These are phyloP conservation scores for Siphlonurus alternatus DNA, from an alignment of 2,888 invertebrate species.

Conservation along the genomic window DNA sequence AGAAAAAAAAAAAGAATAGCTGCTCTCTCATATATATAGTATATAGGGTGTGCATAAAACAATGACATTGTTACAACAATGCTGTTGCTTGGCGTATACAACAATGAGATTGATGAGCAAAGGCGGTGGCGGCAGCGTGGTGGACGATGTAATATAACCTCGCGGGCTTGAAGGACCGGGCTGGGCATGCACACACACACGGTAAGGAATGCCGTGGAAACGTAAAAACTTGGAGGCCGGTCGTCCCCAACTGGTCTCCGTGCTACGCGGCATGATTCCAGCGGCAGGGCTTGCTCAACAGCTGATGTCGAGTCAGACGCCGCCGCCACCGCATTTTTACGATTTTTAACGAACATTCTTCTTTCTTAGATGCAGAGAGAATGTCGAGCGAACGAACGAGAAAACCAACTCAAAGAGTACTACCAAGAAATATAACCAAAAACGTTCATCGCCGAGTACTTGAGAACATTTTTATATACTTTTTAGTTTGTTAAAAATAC, in stretches of 20 bases:
- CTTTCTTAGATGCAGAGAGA: neutral
- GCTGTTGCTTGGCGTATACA: neutral
- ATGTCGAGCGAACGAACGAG: neutral
- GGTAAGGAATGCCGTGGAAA: no score
- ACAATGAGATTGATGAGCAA: no score
- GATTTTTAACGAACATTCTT: slow-evolving; percentile 1
- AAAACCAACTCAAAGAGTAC: no score
- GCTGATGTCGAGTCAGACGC: neutral
- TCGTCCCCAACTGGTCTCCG: no score
- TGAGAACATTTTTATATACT: neutral
- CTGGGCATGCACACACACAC: no score
- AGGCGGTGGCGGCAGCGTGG: no score
- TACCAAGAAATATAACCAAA: neutral
- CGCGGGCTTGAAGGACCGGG: no score
- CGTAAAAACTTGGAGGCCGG: no score
- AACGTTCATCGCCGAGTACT: neutral
- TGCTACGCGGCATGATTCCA: no score
- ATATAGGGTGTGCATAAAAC: neutral
- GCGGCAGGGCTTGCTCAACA: no score
- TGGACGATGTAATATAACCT: no score
- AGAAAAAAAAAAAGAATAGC: neutral
- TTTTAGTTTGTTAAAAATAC: neutral
- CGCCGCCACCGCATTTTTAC: neutral
- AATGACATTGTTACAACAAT: neutral
- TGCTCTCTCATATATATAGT: no score